These are phyloP conservation scores for Heloderma charlesbogerti DNA, from an alignment of 2,113 vertebrate genomes.

Conservation along the genomic window DNA sequence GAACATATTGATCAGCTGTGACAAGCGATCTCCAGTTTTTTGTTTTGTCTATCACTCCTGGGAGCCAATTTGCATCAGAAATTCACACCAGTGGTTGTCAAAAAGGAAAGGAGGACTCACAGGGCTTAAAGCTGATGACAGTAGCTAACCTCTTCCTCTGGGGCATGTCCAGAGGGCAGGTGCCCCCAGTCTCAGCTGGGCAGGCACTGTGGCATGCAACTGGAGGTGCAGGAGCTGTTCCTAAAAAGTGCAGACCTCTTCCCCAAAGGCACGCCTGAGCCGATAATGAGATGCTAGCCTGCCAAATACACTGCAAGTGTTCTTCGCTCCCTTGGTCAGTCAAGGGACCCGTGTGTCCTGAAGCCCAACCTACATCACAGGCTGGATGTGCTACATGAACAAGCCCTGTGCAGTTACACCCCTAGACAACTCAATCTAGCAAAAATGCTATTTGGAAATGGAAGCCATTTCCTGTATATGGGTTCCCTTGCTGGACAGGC, in stretches of 20 bases:
- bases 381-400: neutral
- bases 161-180: neutral
- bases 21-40: slow-evolving; percentile 30
- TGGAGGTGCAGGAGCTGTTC: neutral
- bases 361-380: neutral
- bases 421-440: neutral
- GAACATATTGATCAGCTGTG: slow-evolving; percentile 47
- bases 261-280: neutral
- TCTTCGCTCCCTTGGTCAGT: neutral
- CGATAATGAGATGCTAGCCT: neutral
- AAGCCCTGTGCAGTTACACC: neutral
- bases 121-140: neutral
- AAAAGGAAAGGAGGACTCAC: neutral
- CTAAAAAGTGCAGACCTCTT: neutral
- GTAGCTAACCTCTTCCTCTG: neutral
- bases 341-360: neutral
- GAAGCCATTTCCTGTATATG: neutral
- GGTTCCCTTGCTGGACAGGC: neutral
- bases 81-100: neutral
- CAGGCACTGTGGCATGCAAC: neutral
- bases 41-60: slow-evolving; percentile 20
- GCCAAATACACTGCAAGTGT: neutral
- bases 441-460: neutral
- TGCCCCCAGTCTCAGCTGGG: neutral
- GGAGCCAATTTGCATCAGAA: slow-evolving; percentile 1